A percentile compares a stretch with the other conserved stretches of the same genome.
Conservation (phyloP, 2,797 vertebrate genomes). For the Cuniculus paca region DNA sequence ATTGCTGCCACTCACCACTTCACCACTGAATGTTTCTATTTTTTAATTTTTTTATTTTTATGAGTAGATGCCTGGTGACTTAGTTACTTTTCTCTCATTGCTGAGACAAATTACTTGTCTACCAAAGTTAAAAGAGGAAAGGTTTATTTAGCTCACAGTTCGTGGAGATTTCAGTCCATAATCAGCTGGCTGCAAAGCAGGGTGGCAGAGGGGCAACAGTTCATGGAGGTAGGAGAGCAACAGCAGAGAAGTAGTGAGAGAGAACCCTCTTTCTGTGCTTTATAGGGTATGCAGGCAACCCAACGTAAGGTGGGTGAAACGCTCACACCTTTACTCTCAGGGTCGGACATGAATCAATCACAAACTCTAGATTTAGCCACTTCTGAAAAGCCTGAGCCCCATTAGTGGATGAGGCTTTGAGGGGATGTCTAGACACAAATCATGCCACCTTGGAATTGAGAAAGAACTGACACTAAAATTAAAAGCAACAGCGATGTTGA, state of each 20-base stretch:
- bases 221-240: not conserved
- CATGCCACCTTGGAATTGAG: not conserved
- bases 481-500: not conserved
- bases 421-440: not conserved
- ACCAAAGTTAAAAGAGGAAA: not conserved
- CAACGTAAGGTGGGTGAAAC: too few relatives aligned
- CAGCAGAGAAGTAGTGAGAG: too few relatives aligned
- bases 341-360: not conserved
- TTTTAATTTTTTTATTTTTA: too few relatives aligned
- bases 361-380: not conserved
- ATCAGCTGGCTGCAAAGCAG: not conserved
- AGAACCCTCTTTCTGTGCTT: not conserved
- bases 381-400: not conserved
- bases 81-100: not conserved
- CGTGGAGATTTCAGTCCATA: not conserved
- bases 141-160: not conserved
- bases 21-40: not conserved
- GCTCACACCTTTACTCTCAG: not conserved
- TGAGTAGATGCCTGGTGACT: not conserved
- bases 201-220: not conserved
- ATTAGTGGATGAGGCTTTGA: not conserved
- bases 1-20: not conserved
- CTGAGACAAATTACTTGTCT: not conserved
- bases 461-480: not conserved
- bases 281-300: not conserved